A percentile compares a stretch with the other conserved stretches of the same genome.
phyloP scores from a whole-genome alignment of 2,113 vertebrate species.

The Australoheros scitulus region DNA sequence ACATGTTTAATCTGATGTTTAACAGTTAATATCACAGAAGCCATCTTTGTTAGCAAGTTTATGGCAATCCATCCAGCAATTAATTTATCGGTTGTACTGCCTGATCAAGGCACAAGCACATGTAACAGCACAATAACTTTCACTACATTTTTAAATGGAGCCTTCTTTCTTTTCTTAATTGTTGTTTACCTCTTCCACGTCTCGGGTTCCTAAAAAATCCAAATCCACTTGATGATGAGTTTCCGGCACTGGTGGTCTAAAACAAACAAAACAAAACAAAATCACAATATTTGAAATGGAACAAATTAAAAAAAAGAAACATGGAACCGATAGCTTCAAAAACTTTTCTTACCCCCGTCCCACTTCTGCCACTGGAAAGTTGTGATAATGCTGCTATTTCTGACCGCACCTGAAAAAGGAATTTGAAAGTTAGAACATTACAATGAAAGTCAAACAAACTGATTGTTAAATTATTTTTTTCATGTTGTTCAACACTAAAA shows the following conservation, averaged over 20 bases:
- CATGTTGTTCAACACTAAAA: too few species aligned
- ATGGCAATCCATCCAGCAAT: not conserved
- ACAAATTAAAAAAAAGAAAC: not conserved
- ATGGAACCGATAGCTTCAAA: not conserved
- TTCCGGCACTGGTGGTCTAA: constrained; percentile 51
- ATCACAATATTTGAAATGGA: not conserved
- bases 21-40: not conserved
- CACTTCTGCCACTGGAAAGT: not conserved
- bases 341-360: constrained; percentile 41
- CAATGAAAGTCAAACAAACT: not conserved
- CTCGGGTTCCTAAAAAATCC: not conserved
- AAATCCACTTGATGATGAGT: not conserved
- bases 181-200: constrained; percentile 44
- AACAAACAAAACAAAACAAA: not conserved
- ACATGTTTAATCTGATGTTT: not conserved
- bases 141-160: not conserved
- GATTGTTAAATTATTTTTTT: too few species aligned
- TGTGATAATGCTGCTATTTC: constrained; percentile 5
- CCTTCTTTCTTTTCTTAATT: not conserved
- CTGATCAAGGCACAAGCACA: not conserved
- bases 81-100: not conserved
- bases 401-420: constrained; percentile 43
- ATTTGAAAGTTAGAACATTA: not conserved
- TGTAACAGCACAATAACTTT: not conserved
- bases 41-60: not conserved